Percentiles rank a stretch among this genome's conserved stretches.
Evolutionary conservation across 2,113 vertebrate genomes (phyloP).

Genomic region (Riparia riparia): DNA sequence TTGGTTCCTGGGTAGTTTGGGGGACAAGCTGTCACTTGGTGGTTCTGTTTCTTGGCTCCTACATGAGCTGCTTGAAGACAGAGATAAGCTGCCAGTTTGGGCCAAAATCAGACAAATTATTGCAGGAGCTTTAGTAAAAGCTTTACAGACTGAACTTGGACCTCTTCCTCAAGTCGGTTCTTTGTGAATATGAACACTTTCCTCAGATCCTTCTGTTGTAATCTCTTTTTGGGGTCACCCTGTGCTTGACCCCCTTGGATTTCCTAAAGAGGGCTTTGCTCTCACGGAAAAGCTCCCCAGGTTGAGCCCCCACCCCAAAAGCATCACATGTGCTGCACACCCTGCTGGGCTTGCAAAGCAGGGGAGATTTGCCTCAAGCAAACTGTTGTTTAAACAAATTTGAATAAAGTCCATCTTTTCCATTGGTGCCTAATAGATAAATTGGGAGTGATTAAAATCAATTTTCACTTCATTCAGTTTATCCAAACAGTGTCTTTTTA

Average conservation of each 20-base stretch:
- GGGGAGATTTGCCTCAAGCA: neutral
- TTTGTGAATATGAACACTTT: neutral
- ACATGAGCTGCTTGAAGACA: neutral
- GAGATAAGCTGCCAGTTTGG: rapidly evolving
- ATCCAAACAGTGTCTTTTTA: conserved; percentile 12
- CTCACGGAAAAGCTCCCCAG: neutral
- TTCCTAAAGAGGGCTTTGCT: neutral
- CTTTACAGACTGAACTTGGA: neutral
- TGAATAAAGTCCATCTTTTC: conserved; percentile 39
- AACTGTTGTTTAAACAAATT: neutral
- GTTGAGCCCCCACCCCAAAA: rapidly evolving
- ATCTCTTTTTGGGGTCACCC: neutral
- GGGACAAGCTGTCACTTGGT: neutral
- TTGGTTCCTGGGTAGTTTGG: neutral
- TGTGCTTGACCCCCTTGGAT: neutral
- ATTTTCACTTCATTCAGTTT: conserved; percentile 15
- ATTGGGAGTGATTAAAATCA: conserved; percentile 39
- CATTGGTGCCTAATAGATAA: conserved; percentile 43
- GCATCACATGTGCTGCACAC: rapidly evolving
- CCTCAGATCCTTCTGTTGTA: neutral
- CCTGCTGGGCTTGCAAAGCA: neutral
- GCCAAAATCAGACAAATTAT: neutral
- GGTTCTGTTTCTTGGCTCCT: neutral
- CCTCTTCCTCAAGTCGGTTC: rapidly evolving
- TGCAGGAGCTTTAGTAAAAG: neutral